These are phyloP conservation scores for Trichopria drosophilae DNA, from an alignment of 2,888 invertebrate species.

Conservation along the genomic window DNA sequence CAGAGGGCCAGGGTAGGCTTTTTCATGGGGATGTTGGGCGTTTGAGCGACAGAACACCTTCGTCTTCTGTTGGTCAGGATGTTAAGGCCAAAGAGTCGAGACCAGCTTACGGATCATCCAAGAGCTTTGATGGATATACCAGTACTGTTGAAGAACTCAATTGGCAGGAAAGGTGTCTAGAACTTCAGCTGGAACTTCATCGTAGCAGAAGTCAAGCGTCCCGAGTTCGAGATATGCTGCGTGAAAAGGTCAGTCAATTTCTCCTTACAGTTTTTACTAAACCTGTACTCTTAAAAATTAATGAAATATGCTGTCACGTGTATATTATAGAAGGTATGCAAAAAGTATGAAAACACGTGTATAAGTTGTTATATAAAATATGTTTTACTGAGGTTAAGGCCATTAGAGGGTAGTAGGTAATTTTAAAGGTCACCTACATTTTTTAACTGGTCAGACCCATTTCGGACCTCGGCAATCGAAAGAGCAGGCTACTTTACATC, in stretches of 20 bases:
- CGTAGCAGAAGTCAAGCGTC: constrained; percentile 85
- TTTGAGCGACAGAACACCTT: constrained; percentile 2
- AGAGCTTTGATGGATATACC: constrained; percentile 53
- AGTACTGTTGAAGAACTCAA: constrained; percentile 63
- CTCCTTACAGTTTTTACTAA: too few species aligned
- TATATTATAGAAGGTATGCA: too few species aligned
- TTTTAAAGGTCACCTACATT: too few species aligned
- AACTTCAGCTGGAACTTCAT: constrained; percentile 83
- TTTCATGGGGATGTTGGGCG: constrained; percentile 28
- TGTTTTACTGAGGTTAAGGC: too few species aligned
- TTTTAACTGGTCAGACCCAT: too few species aligned
- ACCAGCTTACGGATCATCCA: constrained; percentile 47
- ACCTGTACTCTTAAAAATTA: too few species aligned
- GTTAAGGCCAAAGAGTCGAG: constrained; percentile 35
- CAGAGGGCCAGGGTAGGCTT: constrained; percentile 25
- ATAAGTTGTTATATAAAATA: too few species aligned
- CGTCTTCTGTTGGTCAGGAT: constrained; percentile 18
- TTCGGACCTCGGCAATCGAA: too few species aligned
- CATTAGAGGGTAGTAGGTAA: too few species aligned
- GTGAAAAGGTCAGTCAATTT: constrained; percentile 88
- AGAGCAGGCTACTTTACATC: too few species aligned
- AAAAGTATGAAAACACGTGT: too few species aligned
- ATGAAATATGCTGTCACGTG: too few species aligned
- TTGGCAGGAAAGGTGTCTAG: constrained; percentile 88
- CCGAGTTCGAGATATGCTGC: constrained; percentile 82